Evolutionary conservation across 2,888 invertebrate species (phyloP), one percentile per base, ranked within the genome.

Genomic region (Hydropsyche betteni): DNA sequence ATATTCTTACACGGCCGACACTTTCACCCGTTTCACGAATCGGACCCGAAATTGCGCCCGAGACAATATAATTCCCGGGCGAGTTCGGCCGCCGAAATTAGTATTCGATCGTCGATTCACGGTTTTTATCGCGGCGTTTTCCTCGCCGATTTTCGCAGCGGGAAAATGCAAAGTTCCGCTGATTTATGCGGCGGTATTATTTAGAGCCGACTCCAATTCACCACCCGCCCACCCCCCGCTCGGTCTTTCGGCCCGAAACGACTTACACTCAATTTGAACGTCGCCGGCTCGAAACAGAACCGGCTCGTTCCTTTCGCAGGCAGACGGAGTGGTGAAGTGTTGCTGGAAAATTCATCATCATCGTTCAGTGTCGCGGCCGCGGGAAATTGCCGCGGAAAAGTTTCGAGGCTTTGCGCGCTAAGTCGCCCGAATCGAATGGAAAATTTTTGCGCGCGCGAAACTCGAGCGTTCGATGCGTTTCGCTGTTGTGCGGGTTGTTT

Each of bases 121-220:
- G 33, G 34, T 64, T 58, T 14, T 36, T 64, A 64, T 64, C 64
- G 34, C 6, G n/a, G 16, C 36, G 7, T 8, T n/a, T 34, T 34
- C 64, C n/a, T 64, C 64, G 64, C 33, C n/a, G 64, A 34, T 33
- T 24, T 36, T 64, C 34, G 24, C 64, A 36, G 8, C 34, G 34
- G n/a, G 36, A 64, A 64, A 36, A 34, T 34, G 24, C 64, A 64
- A 64, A 64, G 64, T 64, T 64, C 12, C 64, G 34, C 34, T 64
- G 64, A 64, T 64, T 64, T 64, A 64, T 64, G 34, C 64, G 64
- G 64, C 36, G 64, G 64, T 64, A 64, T 64, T 64, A 64, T 64
- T 64, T 64, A n/a, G 64, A 64, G 64, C 34, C 36, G 64, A 34
- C 64, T 12, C 24, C 55, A 44, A 44, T 44, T 44, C 44, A 10